phyloP scores from a whole-genome alignment of 2,113 vertebrate genomes.

The Heptranchias perlo region DNA sequence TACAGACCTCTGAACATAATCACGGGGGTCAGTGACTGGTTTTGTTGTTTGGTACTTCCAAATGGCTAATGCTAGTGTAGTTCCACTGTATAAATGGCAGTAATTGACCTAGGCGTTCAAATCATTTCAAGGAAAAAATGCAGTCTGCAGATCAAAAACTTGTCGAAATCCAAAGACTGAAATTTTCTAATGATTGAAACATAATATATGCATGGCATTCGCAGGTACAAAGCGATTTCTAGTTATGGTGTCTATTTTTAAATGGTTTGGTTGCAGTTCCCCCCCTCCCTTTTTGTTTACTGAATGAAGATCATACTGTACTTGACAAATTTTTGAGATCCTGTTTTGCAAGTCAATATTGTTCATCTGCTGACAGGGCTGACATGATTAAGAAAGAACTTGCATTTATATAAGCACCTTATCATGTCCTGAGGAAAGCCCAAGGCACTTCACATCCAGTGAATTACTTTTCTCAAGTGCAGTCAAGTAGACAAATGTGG shows the following conservation, averaged over 20 bases:
- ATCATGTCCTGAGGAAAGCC: too few relatives aligned
- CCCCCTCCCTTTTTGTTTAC: neutral
- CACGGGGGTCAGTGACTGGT: neutral
- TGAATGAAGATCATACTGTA: neutral
- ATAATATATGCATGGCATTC: neutral
- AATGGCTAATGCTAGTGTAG: neutral
- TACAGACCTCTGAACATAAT: neutral
- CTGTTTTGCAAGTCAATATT: too few relatives aligned
- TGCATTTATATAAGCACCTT: neutral
- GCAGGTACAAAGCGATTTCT: neutral
- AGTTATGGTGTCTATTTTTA: neutral
- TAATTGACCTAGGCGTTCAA: conserved; percentile 23
- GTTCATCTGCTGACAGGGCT: neutral
- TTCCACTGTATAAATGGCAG: neutral
- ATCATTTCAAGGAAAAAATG: neutral
- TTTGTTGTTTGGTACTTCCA: neutral
- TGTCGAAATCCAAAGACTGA: neutral
- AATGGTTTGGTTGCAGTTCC: neutral
- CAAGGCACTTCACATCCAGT: neutral
- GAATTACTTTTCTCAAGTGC: neutral
- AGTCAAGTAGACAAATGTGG: neutral
- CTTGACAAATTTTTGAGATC: neutral
- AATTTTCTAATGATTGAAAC: neutral
- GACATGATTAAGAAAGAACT: neutral
- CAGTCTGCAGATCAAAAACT: neutral